phyloP scores from a whole-genome alignment of 1,140 invertebrate species.

The Drosophila asahinai region DNA sequence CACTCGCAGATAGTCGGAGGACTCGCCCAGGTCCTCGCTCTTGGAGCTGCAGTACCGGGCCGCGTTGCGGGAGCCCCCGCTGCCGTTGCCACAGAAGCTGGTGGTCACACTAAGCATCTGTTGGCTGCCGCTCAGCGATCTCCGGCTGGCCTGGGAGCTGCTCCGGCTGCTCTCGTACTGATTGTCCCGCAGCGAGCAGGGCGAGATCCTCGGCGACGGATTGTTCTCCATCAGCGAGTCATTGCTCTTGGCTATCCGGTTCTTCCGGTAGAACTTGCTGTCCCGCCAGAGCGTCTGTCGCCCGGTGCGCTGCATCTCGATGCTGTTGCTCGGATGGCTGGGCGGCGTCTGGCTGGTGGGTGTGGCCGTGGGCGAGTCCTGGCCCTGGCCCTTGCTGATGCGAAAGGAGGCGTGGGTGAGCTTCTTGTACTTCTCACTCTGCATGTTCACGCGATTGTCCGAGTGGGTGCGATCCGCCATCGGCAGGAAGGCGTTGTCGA shows the following conservation, averaged over 20 bases:
- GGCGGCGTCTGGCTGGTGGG: conserved; percentile 56
- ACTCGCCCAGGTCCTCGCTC: conserved; percentile 78
- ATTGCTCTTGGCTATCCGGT: conserved; percentile 84
- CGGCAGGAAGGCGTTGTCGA: conserved; percentile 84
- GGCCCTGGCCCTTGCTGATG: conserved; percentile 75
- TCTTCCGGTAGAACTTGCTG: conserved; percentile 84
- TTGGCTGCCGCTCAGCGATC: conserved; percentile 71
- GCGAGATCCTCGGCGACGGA: conserved; percentile 72
- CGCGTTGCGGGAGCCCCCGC: conserved; percentile 15
- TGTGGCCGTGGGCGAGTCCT: conserved; percentile 46
- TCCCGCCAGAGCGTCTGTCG: conserved; percentile 81
- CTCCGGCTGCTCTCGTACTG: conserved; percentile 72
- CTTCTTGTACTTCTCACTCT: conserved; percentile 84
- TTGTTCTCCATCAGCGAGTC: conserved; percentile 82
- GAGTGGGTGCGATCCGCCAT: conserved; percentile 83
- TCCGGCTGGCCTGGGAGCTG: conserved; percentile 69
- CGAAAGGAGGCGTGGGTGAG: conserved; percentile 82
- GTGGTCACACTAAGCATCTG: conserved; percentile 77
- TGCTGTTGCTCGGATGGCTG: conserved; percentile 46
- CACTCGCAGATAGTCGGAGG: conserved; percentile 72
- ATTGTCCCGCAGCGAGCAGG: conserved; percentile 79
- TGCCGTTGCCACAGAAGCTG: conserved; percentile 67
- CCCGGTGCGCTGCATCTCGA: conserved; percentile 71
- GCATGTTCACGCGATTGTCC: conserved; percentile 83
- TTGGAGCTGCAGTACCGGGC: conserved; percentile 81